Evolutionary conservation across 2,797 vertebrate genomes (phyloP).

Genomic region (Poeciliopsis turneri): DNA sequence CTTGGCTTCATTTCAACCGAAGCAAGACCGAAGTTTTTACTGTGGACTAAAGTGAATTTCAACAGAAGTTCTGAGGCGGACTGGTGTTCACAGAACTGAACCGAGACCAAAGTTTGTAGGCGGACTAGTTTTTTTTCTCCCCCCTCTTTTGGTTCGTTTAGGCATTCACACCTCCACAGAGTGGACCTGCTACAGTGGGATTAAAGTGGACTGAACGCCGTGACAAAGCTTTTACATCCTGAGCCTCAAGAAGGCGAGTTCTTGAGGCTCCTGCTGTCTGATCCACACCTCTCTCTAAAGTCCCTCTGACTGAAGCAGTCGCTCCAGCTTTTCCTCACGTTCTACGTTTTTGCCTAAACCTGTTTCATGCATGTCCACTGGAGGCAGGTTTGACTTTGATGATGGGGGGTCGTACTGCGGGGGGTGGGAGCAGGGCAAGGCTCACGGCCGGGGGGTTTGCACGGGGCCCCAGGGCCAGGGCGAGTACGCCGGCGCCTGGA

Average conservation of each 20-base stretch:
- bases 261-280: conserved; percentile 59
- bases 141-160: too few species aligned
- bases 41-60: too few species aligned
- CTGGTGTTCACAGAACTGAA: too few species aligned
- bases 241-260: conserved; percentile 43
- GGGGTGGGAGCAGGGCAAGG: conserved; percentile 99
- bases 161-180: too few species aligned
- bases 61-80: too few species aligned
- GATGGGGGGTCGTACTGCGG: conserved; percentile 99
- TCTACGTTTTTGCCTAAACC: conserved; percentile 90
- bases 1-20: too few species aligned
- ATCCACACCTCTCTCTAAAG: conserved; percentile 51
- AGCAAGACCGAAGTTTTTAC: too few species aligned
- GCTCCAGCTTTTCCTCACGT: conserved; percentile 74
- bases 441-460: conserved; percentile 96
- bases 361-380: conserved; percentile 99
- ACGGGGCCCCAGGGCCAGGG: conserved; percentile 98
- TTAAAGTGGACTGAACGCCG: too few species aligned
- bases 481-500: conserved; percentile 96
- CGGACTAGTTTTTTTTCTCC: too few species aligned
- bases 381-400: conserved; percentile 99
- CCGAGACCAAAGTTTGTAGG: too few species aligned
- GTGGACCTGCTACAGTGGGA: too few species aligned
- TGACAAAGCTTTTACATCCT: conserved; percentile 16
- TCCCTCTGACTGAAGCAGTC: conserved; percentile 56